phyloP scores from a whole-genome alignment of 2,888 invertebrate species.

The Synanthedon andrenaeformis region DNA sequence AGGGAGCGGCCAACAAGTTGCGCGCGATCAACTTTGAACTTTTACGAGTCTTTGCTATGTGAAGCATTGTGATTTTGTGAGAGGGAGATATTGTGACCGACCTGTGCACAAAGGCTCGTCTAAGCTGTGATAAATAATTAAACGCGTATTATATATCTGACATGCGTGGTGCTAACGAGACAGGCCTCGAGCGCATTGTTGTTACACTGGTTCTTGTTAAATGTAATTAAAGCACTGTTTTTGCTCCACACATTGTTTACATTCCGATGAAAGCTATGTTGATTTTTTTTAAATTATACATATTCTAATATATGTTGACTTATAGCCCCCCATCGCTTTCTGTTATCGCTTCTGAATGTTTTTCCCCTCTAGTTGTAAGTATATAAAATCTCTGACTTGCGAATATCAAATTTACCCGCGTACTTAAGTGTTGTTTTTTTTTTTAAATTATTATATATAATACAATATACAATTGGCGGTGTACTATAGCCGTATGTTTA shows the following conservation, averaged over 20 bases:
- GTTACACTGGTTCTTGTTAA: conserved; percentile 59
- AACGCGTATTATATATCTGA: conserved; percentile 10
- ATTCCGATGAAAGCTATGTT: conserved; percentile 64
- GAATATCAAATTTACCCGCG: conserved; percentile 48
- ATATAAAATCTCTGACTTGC: conserved; percentile 45
- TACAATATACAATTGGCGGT: conserved; percentile 28
- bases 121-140: conserved; percentile 11
- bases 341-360: conserved; percentile 46
- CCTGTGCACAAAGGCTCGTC: not conserved
- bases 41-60: no score
- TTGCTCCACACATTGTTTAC: conserved; percentile 63
- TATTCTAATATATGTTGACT: conserved; percentile 47
- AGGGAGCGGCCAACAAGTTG: no score
- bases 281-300: conserved; percentile 57
- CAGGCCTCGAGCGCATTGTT: conserved; percentile 53
- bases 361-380: conserved; percentile 41
- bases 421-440: conserved; percentile 56
- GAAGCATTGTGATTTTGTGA: no score
- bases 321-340: conserved; percentile 40
- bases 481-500: conserved; percentile 51
- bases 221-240: conserved; percentile 46
- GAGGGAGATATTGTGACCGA: no score
- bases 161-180: conserved; percentile 57
- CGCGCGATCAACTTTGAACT: no score
- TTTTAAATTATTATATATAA: not conserved